These are phyloP conservation scores for Crambe crambe DNA, from an alignment of 37 sponge, comb jelly and placozoan species.

Conservation along the genomic window DNA sequence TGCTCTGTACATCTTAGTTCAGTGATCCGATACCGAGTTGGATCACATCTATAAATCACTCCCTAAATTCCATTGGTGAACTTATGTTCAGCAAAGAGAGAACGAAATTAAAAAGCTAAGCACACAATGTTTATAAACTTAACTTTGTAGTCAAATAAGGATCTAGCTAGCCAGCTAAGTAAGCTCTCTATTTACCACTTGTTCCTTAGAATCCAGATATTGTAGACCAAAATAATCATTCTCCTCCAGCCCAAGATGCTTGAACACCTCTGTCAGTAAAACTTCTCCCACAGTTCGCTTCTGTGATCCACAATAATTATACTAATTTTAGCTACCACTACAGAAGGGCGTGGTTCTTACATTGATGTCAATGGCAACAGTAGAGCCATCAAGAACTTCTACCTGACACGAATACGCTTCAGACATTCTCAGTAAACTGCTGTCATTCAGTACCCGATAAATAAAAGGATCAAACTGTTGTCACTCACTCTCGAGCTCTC, in stretches of 20 bases:
- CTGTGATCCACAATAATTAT: conserved; percentile 18
- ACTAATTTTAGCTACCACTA: background rate
- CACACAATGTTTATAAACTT: too few species aligned
- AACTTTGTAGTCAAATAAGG: too few species aligned
- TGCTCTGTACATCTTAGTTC: too few species aligned
- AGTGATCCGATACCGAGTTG: too few species aligned
- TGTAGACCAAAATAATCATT: conserved; percentile 81
- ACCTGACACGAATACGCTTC: conserved; percentile 68
- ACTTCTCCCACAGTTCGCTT: conserved; percentile 53
- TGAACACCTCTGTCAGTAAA: conserved; percentile 51
- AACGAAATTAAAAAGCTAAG: too few species aligned
- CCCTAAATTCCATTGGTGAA: too few species aligned
- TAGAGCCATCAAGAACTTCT: conserved; percentile 71
- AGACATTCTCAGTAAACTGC: conserved; percentile 24
- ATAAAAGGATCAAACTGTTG: background rate
- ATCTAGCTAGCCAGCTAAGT: too few species aligned
- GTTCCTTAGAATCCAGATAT: conserved; percentile 59
- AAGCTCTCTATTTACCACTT: conserved; percentile 69
- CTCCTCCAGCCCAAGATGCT: conserved; percentile 72
- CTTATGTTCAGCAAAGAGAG: too few species aligned
- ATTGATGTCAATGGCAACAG: conserved; percentile 65
- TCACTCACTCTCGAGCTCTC: too few species aligned
- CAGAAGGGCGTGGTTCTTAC: conserved; percentile 29
- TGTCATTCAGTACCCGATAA: background rate
- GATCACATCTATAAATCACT: too few species aligned